Evolutionary conservation across 2,113 vertebrate species (phyloP), one percentile per base, ranked within the genome.

Genomic region (Rafetus swinhoei): DNA sequence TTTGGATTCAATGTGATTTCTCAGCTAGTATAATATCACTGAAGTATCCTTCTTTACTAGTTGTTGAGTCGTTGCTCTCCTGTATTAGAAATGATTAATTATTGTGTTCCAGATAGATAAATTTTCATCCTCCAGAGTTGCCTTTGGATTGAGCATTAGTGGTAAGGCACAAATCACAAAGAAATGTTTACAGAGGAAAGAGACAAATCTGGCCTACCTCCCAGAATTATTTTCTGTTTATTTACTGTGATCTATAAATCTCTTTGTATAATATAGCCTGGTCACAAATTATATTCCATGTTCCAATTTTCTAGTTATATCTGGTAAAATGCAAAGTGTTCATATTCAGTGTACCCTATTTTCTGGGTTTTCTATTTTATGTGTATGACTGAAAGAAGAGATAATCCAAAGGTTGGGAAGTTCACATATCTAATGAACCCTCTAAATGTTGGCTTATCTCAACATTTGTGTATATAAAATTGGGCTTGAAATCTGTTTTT

Each of bases 221-320:
- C 88, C 72, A 84, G 54, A 93, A 90, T 69, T 89, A 45, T 69
- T 79, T 25, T 32, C 1, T 90, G 21, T 55, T 81, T 86, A 94
- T 87, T 84, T 93, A 81, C 62, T 79, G 14, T 56, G 85, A 87
- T 76, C 87, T 89, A 69, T 88, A 94, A 39, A 84, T 89, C 60
- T 87, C 50, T 22, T 45, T 54, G 52, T 55, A 72, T 72, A 84
- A 72, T 54, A 72, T 53, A 85, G 3, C 8, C 10, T 87, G 54
- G 57, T 22, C 39, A 95, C 59, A 88, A 87, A 59, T 50, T 50
- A 25, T 50, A 18, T 50, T 50, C 4, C 77, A 87, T 50, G 81
- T 93, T 94, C 84, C 50, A 86, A 4, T 91, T 87, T 94, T 91
- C 76, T 85, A 90, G 65, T 50, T 90, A 22, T 53, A 29, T 88